Percentiles rank a stretch among this genome's conserved stretches.
These are phyloP conservation scores for Drosophila varians DNA, from an alignment of 1,140 invertebrate species.

Conservation along the genomic window DNA sequence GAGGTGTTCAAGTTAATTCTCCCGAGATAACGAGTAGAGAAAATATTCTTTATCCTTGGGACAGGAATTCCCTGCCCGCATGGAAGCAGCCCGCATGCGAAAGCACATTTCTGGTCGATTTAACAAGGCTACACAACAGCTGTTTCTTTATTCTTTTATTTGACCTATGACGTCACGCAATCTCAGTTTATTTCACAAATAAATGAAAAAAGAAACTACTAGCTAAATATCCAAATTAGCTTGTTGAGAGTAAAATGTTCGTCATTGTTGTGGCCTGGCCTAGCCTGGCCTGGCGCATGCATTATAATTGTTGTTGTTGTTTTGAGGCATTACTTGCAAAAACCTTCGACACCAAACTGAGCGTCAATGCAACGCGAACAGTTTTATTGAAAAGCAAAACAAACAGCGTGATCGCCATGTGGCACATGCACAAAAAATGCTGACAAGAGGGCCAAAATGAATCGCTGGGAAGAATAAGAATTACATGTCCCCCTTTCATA, in stretches of 20 bases:
- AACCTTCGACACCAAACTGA: slow-evolving; percentile 27
- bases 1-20: no score
- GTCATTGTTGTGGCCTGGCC: slow-evolving; percentile 13
- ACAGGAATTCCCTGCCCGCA: neutral
- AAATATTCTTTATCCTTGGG: neutral
- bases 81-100: neutral
- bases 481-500: no score
- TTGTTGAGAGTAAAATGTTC: neutral
- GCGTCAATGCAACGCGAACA: slow-evolving; percentile 59
- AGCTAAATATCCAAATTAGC: slow-evolving; percentile 8
- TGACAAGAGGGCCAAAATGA: slow-evolving; percentile 57
- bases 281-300: no score
- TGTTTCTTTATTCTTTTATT: slow-evolving; percentile 10
- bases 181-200: slow-evolving; percentile 42
- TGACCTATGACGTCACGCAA: slow-evolving; percentile 39
- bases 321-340: slow-evolving; percentile 54
- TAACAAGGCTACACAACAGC: slow-evolving; percentile 9
- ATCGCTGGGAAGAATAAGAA: slow-evolving; percentile 41
- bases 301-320: neutral
- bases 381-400: slow-evolving; percentile 21
- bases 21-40: no score
- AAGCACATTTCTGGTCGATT: neutral
- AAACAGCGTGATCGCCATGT: slow-evolving; percentile 5
- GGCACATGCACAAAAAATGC: slow-evolving; percentile 29
- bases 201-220: neutral